phyloP scores from a whole-genome alignment of 1,140 invertebrate genomes.

The Grapholita molesta region DNA sequence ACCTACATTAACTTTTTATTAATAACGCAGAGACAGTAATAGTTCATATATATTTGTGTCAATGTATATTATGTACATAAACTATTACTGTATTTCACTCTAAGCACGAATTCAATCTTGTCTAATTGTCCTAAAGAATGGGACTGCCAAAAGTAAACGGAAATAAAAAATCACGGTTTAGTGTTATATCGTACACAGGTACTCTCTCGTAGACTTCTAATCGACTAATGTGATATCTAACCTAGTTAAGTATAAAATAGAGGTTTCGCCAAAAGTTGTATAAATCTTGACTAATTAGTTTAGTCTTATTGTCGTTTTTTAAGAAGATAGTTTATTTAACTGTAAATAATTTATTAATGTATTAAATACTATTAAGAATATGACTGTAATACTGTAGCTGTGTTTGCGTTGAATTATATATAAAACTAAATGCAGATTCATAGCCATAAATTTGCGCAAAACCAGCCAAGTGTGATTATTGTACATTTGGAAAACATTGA shows the following conservation, averaged over 20 bases:
- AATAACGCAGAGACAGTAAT: too few relatives aligned
- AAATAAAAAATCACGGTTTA: too few relatives aligned
- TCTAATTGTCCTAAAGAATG: too few relatives aligned
- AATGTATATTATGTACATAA: too few relatives aligned
- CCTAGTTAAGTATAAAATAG: neutral
- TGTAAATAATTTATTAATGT: conserved; percentile 15
- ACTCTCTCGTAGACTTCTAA: neutral
- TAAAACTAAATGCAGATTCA: neutral
- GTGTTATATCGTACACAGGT: neutral
- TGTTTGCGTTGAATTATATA: neutral
- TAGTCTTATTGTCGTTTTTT: neutral
- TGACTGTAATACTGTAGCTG: neutral
- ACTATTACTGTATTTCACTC: too few relatives aligned
- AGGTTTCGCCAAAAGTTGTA: neutral
- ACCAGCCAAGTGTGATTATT: neutral
- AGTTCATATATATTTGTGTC: too few relatives aligned
- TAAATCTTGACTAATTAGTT: neutral
- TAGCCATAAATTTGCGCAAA: neutral
- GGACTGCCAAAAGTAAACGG: too few relatives aligned
- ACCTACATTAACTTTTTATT: too few relatives aligned
- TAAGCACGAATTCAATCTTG: too few relatives aligned
- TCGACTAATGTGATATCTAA: conserved; percentile 17
- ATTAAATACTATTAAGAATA: neutral
- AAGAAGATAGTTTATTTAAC: neutral
- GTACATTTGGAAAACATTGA: neutral